Percentiles rank a stretch among this genome's conserved stretches.
Evolutionary conservation across 2,888 invertebrate genomes (phyloP).

Genomic region (Cephus nigrinus): DNA sequence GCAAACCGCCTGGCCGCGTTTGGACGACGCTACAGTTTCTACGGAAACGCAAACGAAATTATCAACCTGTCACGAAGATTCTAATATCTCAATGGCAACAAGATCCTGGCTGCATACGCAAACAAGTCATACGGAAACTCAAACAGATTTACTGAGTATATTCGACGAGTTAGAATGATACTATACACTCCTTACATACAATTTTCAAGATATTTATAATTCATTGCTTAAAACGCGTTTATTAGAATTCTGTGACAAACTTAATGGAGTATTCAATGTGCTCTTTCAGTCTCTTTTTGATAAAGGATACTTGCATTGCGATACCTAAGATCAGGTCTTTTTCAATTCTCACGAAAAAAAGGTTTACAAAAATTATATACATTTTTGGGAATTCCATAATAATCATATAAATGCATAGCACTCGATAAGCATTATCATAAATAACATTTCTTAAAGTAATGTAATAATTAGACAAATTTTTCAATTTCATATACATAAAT

Average conservation of each 20-base stretch:
- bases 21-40: constrained; percentile 70
- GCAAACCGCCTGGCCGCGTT: constrained; percentile 71
- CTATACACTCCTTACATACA: neutral
- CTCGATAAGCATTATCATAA: neutral
- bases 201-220: neutral
- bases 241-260: neutral
- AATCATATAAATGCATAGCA: neutral
- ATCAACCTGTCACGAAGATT: constrained; percentile 39
- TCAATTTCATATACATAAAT: neutral
- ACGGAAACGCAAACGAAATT: constrained; percentile 72
- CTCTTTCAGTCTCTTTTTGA: neutral
- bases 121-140: constrained; percentile 69
- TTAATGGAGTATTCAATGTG: neutral
- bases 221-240: neutral
- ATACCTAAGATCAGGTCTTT: neutral
- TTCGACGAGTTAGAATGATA: constrained; percentile 52
- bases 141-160: constrained; percentile 66
- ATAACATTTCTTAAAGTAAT: neutral
- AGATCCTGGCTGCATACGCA: constrained; percentile 56
- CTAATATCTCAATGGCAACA: constrained; percentile 25
- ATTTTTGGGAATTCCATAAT: neutral
- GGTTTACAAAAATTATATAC: neutral
- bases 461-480: neutral
- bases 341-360: neutral
- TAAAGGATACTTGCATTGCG: neutral